Evolutionary conservation across 2,797 vertebrate genomes (phyloP), one percentile per base, ranked within the genome.

Genomic region (Betta splendens): DNA sequence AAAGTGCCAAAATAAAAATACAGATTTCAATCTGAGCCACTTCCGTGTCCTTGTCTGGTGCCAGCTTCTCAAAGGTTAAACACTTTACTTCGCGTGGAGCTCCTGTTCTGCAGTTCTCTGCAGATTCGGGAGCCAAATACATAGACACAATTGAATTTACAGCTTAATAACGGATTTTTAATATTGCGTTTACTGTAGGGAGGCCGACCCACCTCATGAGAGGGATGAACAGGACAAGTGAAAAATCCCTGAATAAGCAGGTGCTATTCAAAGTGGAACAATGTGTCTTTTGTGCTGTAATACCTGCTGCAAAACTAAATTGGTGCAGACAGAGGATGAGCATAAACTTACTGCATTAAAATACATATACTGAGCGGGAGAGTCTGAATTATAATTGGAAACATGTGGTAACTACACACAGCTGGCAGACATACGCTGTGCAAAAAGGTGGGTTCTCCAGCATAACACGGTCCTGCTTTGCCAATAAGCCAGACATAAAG

Each of bases 31-130:
- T 64, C 46, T 43, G 33, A 52, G 36, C 59, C 8, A 42, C 52
- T 35, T 26, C 29, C 15, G 44, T 23, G 22, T 48, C 43, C 16
- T 60, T 54, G 31, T 63, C 35, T 45, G 69, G 79, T 69, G 71
- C 67, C 55, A 58, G 51, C 65, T 79, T 68, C 61, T 37, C 52
- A 59, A 71, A 83, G 80, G 86, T 81, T 86, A 87, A 85, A 81
- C 47, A 73, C 66, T 86, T 85, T 61, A 72, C 54, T 80, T 78
- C 25, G 47, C n/a, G n/a, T n/a, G n/a, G n/a, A 79, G 71, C 69
- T 67, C 23, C 55, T 45, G 54, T 72, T 75, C 69, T 45, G 61
- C 71, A 63, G 42, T 51, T 76, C 77, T 84, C 79, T 76, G 75
- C 75, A 77, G 77, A 72, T 64, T 77, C 68, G 38, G 67, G 59